A percentile compares a stretch with the other conserved stretches of the same genome.
Conservation (phyloP, 2,888 invertebrate species). For the Napeogenes sylphis region DNA sequence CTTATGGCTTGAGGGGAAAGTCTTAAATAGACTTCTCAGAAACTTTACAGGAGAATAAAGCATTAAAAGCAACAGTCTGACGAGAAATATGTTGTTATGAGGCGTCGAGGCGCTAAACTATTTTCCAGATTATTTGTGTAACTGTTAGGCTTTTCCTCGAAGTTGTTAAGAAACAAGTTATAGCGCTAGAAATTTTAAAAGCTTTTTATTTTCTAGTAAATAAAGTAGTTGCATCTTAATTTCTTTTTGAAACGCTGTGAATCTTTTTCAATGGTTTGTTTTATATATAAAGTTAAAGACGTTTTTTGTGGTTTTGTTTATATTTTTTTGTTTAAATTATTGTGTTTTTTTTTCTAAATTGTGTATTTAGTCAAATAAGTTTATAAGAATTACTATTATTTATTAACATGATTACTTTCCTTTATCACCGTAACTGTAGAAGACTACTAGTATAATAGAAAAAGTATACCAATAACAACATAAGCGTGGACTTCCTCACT, state of each 20-base stretch:
- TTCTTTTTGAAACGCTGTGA: conserved; percentile 25
- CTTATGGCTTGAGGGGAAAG: conserved; percentile 32
- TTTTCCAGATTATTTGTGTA: conserved; percentile 55
- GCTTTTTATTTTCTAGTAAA: conserved; percentile 45
- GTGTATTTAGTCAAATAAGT: no score
- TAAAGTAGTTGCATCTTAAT: conserved; percentile 26
- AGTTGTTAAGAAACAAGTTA: conserved; percentile 54
- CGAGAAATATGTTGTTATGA: conserved; percentile 52
- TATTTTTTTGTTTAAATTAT: no score
- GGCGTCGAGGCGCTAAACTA: conserved; percentile 48
- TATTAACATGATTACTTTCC: no score
- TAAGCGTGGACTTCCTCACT: no score
- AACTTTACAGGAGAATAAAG: conserved; percentile 37
- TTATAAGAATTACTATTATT: no score
- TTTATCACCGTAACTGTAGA: no score
- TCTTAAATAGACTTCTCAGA: conserved; percentile 42
- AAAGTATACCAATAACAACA: no score
- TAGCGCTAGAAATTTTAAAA: conserved; percentile 51
- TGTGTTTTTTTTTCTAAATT: no score
- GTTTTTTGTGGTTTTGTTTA: not conserved
- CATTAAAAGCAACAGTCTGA: conserved; percentile 42
- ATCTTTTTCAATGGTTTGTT: conserved; percentile 14
- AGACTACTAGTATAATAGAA: no score
- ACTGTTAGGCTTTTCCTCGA: conserved; percentile 48
- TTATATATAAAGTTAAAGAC: not conserved